A percentile compares a stretch with the other conserved stretches of the same genome.
Evolutionary conservation across 2,113 vertebrate species (phyloP).

Genomic region (Varanus komodoensis): DNA sequence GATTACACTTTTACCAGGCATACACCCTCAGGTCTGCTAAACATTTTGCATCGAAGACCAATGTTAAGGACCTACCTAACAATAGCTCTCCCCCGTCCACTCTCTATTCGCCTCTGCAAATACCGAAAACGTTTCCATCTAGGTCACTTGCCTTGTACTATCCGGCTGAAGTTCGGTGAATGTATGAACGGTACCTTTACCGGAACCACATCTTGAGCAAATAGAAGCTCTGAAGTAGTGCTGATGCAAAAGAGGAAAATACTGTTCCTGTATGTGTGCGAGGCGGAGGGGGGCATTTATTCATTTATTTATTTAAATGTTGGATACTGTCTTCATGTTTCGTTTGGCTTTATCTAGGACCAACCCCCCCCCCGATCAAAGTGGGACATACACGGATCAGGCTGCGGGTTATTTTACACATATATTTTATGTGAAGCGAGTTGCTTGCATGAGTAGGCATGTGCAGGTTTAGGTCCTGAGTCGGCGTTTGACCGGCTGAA

Average conservation of each 20-base stretch:
- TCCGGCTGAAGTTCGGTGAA: not conserved
- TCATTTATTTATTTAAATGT: not conserved
- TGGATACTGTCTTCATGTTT: not conserved
- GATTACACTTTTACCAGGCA: accelerated
- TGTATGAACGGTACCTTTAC: too few species aligned
- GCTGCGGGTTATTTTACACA: not conserved
- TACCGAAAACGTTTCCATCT: accelerated
- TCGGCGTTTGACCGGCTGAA: not conserved
- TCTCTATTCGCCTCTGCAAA: not conserved
- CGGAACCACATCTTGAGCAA: not conserved
- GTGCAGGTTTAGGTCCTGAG: not conserved
- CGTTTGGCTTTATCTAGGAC: not conserved
- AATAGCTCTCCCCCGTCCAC: too few species aligned
- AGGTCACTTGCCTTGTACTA: accelerated
- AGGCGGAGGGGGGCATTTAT: not conserved
- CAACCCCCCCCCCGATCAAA: not conserved
- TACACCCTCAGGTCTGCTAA: not conserved
- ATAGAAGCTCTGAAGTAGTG: not conserved
- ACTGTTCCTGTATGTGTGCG: too few species aligned
- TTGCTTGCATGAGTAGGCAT: not conserved
- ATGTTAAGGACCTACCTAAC: not conserved
- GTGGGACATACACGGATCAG: not conserved
- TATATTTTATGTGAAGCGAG: not conserved
- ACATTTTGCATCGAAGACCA: not conserved
- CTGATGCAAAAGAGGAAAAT: not conserved